phyloP scores from a whole-genome alignment of 2,888 invertebrate species.

The Microctonus brassicae region DNA sequence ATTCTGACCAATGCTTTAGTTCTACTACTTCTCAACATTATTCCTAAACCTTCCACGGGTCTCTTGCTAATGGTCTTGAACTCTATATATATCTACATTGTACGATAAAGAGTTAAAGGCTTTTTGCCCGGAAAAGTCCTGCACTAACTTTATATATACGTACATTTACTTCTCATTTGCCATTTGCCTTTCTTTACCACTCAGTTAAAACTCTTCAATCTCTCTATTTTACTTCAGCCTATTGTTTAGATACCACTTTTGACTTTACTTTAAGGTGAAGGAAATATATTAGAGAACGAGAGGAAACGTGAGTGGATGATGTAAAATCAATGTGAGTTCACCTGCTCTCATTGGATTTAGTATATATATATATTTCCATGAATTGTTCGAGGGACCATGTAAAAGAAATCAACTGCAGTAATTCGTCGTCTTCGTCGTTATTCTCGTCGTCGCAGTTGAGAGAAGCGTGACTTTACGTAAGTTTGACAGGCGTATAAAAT shows the following conservation, averaged over 20 bases:
- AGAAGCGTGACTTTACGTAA: slow-evolving; percentile 30
- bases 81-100: background rate
- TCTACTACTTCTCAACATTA: slow-evolving; percentile 2
- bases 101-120: background rate
- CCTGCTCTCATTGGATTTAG: background rate
- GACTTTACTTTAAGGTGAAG: background rate
- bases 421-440: background rate
- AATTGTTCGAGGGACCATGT: background rate
- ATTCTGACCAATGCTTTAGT: slow-evolving; percentile 9
- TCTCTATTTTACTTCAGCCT: background rate
- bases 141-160: background rate
- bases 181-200: background rate
- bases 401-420: background rate
- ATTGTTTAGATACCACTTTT: background rate
- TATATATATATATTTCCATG: too few species aligned
- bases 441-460: slow-evolving; percentile 22
- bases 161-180: background rate
- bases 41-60: background rate
- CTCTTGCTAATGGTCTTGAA: background rate
- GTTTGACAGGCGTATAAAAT: slow-evolving; percentile 24
- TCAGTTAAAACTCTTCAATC: too few species aligned
- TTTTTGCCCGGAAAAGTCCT: background rate
- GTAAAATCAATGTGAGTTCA: background rate
- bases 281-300: background rate
- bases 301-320: too few species aligned